These are phyloP conservation scores for Saccostrea echinata DNA, from an alignment of 1,140 invertebrate genomes.

Conservation along the genomic window DNA sequence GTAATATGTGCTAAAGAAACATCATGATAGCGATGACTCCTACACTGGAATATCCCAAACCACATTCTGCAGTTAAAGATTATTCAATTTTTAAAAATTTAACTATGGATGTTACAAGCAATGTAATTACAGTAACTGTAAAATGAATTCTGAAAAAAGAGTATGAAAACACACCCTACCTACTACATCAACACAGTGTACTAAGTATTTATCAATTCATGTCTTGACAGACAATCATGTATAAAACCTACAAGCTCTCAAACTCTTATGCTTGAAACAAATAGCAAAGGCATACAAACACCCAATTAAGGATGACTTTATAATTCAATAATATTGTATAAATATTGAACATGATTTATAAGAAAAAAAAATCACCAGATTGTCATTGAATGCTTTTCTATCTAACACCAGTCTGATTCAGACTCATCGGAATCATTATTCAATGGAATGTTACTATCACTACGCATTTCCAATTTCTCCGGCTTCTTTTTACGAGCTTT, in stretches of 20 bases:
- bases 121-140: background rate
- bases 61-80: background rate
- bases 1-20: background rate
- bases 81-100: background rate
- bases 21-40: background rate
- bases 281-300: slow-evolving; percentile 22
- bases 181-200: background rate
- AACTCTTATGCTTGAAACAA: background rate
- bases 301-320: background rate
- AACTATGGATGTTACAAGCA: background rate
- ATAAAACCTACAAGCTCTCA: background rate
- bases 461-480: slow-evolving; percentile 75
- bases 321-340: background rate
- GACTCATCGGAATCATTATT: slow-evolving; percentile 73
- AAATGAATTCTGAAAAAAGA: background rate
- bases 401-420: slow-evolving; percentile 74
- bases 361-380: slow-evolving; percentile 17
- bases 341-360: slow-evolving; percentile 9
- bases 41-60: background rate
- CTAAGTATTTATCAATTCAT: slow-evolving; percentile 7
- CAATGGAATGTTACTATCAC: slow-evolving; percentile 74
- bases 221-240: background rate
- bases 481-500: slow-evolving; percentile 65
- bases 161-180: background rate
- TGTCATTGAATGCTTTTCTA: background rate